Conservation (phyloP, 2,797 vertebrate species). For the Heliangelus exortis region DNA sequence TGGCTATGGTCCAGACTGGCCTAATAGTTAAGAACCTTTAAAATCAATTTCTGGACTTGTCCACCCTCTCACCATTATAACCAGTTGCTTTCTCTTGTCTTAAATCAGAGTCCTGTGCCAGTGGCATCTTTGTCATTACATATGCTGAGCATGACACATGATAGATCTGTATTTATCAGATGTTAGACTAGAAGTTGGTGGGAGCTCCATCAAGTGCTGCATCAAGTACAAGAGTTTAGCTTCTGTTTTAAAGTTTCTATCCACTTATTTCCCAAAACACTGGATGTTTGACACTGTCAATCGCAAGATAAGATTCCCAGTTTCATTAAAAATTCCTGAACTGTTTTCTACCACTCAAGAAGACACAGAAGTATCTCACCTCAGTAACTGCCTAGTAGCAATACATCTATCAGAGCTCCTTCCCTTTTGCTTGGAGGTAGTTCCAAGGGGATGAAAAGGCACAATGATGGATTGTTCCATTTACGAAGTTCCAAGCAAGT, state of each 20-base stretch:
- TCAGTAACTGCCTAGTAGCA: fast-evolving
- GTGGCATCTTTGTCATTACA: not conserved
- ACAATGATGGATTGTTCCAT: not conserved
- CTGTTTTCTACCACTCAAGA: not conserved
- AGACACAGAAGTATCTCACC: not conserved
- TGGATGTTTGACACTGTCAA: not conserved
- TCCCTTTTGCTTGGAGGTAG: not conserved
- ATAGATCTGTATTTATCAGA: not conserved
- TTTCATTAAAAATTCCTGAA: not conserved
- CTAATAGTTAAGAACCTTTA: not conserved
- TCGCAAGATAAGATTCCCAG: not conserved
- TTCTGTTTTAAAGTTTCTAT: not conserved
- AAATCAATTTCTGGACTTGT: not conserved
- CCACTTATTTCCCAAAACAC: not conserved
- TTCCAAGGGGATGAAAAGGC: not conserved
- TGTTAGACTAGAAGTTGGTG: not conserved
- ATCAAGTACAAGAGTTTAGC: not conserved
- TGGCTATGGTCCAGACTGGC: not conserved
- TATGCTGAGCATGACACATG: not conserved
- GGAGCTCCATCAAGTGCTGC: not conserved
- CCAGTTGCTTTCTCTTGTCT: not conserved
- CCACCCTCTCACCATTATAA: not conserved
- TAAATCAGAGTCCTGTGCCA: not conserved
- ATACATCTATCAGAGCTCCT: not conserved
- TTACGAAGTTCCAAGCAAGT: not conserved